Conservation (phyloP, 2,888 invertebrate species). For the Chrysolina oricalcia region DNA sequence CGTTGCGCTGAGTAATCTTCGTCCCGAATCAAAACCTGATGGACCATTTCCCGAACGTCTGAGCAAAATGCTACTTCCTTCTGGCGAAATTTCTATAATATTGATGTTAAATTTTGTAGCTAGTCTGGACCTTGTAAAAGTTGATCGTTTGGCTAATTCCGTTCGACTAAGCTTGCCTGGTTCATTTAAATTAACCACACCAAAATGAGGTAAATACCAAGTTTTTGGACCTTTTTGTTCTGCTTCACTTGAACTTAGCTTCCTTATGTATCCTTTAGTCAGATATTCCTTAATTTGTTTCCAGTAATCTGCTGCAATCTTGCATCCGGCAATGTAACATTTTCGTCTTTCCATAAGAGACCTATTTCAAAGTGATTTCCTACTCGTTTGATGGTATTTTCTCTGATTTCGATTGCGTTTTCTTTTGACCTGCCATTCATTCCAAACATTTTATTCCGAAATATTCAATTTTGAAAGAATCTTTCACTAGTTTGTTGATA, state of each 20-base stretch:
- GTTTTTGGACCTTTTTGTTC: neutral
- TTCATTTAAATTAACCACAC: neutral
- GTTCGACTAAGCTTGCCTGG: neutral
- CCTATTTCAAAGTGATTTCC: slow-evolving; percentile 15
- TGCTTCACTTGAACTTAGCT: neutral
- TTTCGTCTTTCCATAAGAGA: too few species aligned
- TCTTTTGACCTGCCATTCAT: too few species aligned
- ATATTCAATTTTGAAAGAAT: too few species aligned
- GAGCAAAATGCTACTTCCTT: neutral
- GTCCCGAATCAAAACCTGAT: neutral
- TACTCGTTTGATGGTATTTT: slow-evolving; percentile 19
- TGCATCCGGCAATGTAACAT: too few species aligned
- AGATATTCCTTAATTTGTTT: too few species aligned
- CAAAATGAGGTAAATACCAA: slow-evolving; percentile 2
- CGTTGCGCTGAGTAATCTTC: neutral
- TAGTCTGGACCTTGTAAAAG: too few species aligned
- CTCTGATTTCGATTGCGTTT: slow-evolving; percentile 2
- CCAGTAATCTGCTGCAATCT: too few species aligned
- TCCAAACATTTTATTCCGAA: too few species aligned
- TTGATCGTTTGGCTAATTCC: neutral
- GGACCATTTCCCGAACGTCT: neutral
- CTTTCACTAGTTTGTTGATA: too few species aligned
- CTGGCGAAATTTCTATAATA: neutral
- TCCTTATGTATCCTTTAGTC: neutral
- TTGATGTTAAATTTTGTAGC: too few species aligned